Base-by-base conservation (phyloP, 37 sponge, comb jelly and placozoan species). In the Cladorhizidae sp. region DNA sequence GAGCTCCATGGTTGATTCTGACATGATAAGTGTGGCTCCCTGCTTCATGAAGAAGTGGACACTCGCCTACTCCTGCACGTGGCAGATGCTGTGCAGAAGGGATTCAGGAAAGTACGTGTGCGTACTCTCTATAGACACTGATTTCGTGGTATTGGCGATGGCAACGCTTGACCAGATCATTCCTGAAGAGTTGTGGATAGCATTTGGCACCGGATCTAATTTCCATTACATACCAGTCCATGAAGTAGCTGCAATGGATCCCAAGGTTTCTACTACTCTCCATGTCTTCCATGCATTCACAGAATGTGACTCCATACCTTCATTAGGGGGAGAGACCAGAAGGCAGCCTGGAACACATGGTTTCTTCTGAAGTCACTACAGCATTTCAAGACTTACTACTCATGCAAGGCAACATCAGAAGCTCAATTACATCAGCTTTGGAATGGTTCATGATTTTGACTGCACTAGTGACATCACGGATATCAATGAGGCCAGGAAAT, bases 21-120 rank as follows among this genome's bases (percentile, higher is more conserved):
- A n/a, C 68, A 8, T 78, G 43, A 55, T 18, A 38, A 77, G 61
- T 40, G 64, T 77, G 3, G 78, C 32, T 41, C 69, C 69, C n/a
- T 81, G 83, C 74, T 68, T 61, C 62, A 61, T 17, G 62, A 75
- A 64, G 84, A 83, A 59, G 76, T 76, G 9, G 84, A 83, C 68
- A 83, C 76, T 37, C 76, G 84, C 39, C 45, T 83, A 22, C 57
- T 83, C 25, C 84, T 83, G 14, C 75, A 83, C 59, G 84, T 28
- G 11, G 68, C n/a, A n/a, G n/a, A n/a, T n/a, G n/a, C n/a, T n/a
- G n/a, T n/a, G n/a, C n/a, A n/a, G n/a, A n/a, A n/a, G 35, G 80
- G 80, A 5, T 67, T 25, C 80, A 79, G 69, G n/a, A 64, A 67
- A 32, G 37, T 76, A 49, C 40, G 52, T 40, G 40, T n/a, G n/a